Base-by-base conservation (phyloP, 2,888 invertebrate species). In the Drosophila rubida region DNA sequence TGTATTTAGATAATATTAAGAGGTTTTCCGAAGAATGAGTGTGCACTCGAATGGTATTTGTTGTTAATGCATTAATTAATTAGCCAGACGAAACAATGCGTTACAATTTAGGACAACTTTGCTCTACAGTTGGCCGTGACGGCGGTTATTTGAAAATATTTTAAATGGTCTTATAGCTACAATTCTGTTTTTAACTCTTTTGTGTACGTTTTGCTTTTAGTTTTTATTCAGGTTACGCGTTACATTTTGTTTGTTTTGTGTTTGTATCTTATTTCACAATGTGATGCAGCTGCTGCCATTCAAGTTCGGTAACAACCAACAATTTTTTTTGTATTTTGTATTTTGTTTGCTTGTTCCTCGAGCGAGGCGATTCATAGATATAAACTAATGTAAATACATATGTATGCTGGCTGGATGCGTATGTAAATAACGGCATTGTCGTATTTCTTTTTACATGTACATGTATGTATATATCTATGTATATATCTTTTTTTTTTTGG, bases 141-240 rank as follows among this genome's bases (percentile, higher is more conserved):
- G 64, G 30, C 58, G 32, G 37, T 69, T 64, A 54, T 49, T 46
- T 53, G 66, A 55, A 54, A 60, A 60, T 78, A 50, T 70, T 73
- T 69, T 60, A 55, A 76, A 75, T 82, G 55, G 69, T 66, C 81
- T 84, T 81, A 80, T 11, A 73, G 48, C 73, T 83, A 82, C 69
- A 55, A 67, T 72, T 74, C 44, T 39, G 42, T 39, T 59, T 54
- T 65, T 9, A 70, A 55, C 39, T 49, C 67, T 42, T 69, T 39
- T 67, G 62, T 70, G 59, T 67, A 73, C 35, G 60, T 61, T 60
- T 68, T 62, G 61, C 51, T 69, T 66, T 70, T 67, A 69, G 57
- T 63, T 74, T 74, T 64, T 62, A 58, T 69, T 83, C 81, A 81
- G 83, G 83, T 80, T 83, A 74, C 77, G 62, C 77, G 79, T 77